A percentile compares a stretch with the other conserved stretches of the same genome.
These are phyloP conservation scores for Oriolus oriolus DNA, from an alignment of 2,113 vertebrate genomes.

Conservation along the genomic window DNA sequence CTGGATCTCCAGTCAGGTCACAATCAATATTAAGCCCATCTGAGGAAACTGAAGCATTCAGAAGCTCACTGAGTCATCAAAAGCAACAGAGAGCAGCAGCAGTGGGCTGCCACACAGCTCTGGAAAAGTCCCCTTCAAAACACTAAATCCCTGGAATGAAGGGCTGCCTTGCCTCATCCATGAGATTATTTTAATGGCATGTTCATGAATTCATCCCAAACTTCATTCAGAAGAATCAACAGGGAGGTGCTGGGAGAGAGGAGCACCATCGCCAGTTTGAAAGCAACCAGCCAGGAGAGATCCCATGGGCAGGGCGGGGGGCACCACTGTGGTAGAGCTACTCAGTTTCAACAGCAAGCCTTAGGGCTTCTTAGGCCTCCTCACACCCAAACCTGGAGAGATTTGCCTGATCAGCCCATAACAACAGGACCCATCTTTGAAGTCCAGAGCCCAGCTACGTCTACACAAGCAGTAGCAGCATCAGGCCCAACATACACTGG, in stretches of 20 bases:
- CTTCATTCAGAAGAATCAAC: not conserved
- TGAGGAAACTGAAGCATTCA: not conserved
- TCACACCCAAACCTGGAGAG: not conserved
- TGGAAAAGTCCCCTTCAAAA: not conserved
- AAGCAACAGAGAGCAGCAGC: not conserved
- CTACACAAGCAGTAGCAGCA: not conserved
- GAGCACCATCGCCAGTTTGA: not conserved
- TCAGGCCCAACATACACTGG: not conserved
- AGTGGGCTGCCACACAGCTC: not conserved
- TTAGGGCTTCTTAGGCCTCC: not conserved
- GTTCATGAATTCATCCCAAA: not conserved
- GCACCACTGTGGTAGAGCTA: not conserved
- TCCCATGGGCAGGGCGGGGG: not conserved
- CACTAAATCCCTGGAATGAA: not conserved
- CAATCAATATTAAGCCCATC: not conserved
- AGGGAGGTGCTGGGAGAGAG: not conserved
- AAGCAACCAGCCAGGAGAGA: not conserved
- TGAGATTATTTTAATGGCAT: not conserved
- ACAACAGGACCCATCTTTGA: not conserved
- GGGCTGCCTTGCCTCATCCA: not conserved
- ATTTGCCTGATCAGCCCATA: not conserved
- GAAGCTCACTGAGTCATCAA: not conserved
- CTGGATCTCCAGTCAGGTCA: not conserved
- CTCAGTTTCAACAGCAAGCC: not conserved
- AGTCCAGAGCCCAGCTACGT: not conserved